Conservation (phyloP, 2,113 vertebrate genomes). For the Ginglymostoma cirratum region DNA sequence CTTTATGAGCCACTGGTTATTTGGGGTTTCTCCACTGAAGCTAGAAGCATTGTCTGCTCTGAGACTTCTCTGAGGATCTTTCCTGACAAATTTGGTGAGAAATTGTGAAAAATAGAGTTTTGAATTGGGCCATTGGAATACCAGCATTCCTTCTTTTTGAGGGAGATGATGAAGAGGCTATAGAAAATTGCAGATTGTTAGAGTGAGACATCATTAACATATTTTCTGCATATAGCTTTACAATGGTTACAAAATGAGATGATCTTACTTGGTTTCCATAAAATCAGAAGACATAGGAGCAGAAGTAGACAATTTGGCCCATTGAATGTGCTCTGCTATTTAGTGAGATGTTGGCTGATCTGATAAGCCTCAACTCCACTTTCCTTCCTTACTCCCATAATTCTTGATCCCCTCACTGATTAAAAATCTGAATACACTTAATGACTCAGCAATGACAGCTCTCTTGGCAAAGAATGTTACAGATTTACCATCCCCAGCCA, state of each 20-base stretch:
- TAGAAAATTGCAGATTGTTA: neutral
- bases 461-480: too few relatives aligned
- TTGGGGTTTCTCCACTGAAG: neutral
- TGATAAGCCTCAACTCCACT: too few relatives aligned
- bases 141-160: neutral
- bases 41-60: neutral
- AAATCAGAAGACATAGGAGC: too few relatives aligned
- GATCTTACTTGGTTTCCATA: neutral
- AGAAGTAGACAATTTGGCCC: too few relatives aligned
- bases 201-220: neutral
- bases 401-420: too few relatives aligned
- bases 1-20: neutral
- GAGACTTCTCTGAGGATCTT: neutral
- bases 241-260: neutral
- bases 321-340: too few relatives aligned
- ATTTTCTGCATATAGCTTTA: neutral
- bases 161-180: neutral
- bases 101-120: neutral
- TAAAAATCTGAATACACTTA: too few relatives aligned
- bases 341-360: too few relatives aligned
- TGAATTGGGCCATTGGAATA: neutral
- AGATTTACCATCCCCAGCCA: too few relatives aligned
- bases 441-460: too few relatives aligned
- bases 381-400: too few relatives aligned
- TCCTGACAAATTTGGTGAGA: neutral